Conservation (phyloP, 2,888 invertebrate species). For the Julus scanicus region DNA sequence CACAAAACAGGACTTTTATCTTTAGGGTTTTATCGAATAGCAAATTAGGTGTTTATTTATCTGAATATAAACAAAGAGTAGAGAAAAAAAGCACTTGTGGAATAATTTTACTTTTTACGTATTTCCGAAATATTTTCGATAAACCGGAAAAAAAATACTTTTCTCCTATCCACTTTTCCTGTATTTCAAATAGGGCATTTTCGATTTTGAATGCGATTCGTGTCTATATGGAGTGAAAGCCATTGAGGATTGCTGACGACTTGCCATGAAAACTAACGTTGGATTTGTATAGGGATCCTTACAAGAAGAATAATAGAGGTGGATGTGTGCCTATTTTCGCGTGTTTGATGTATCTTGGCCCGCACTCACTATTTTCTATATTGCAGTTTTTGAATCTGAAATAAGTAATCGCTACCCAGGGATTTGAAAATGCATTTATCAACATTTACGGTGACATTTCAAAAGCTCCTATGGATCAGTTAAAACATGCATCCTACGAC, state of each 20-base stretch:
- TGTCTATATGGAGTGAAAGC: conserved; percentile 9
- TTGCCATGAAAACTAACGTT: conserved; percentile 19
- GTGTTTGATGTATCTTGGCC: conserved; percentile 21
- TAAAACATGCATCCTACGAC: background rate
- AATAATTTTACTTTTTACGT: background rate
- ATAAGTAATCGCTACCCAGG: conserved; percentile 55
- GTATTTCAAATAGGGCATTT: conserved; percentile 10
- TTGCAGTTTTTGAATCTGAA: conserved; percentile 56
- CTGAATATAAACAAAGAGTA: background rate
- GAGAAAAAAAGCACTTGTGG: background rate
- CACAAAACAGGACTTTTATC: conserved; percentile 1
- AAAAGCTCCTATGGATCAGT: conserved; percentile 54
- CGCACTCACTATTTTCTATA: conserved; percentile 44
- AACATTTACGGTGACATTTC: conserved; percentile 55
- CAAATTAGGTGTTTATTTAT: conserved; percentile 10
- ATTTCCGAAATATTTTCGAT: background rate
- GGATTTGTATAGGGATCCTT: conserved; percentile 31
- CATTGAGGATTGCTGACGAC: conserved; percentile 19
- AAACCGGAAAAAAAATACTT: background rate
- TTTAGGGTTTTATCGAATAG: background rate
- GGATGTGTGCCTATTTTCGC: conserved; percentile 17
- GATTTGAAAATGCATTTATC: conserved; percentile 56
- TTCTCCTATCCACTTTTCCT: conserved; percentile 2
- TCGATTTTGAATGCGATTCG: conserved; percentile 11
- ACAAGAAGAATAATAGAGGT: conserved; percentile 38